Conservation (phyloP, 2,113 vertebrate species). For the Excalfactoria chinensis region DNA sequence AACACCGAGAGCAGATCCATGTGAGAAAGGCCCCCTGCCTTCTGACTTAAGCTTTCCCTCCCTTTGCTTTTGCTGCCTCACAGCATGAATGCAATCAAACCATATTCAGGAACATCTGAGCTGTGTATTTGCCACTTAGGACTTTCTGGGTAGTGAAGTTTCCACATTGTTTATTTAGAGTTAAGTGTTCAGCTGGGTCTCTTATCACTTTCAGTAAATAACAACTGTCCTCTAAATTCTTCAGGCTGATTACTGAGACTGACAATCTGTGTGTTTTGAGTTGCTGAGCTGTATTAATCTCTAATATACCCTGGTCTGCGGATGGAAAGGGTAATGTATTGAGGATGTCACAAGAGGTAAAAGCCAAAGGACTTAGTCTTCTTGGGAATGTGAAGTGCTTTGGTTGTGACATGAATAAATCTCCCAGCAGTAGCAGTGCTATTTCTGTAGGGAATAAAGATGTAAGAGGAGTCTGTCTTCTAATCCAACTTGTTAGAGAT, state of each 20-base stretch:
- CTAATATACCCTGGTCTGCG: not conserved
- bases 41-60: not conserved
- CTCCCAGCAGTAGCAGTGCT: not conserved
- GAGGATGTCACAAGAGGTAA: conserved; percentile 6
- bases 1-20: not conserved
- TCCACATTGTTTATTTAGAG: conserved; percentile 45
- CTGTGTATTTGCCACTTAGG: conserved; percentile 37
- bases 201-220: conserved; percentile 58
- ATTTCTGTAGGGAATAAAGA: not conserved
- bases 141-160: conserved; percentile 55
- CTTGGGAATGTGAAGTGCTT: not conserved
- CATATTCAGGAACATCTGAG: not conserved
- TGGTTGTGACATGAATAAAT: conserved; percentile 10
- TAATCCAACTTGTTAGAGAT: not conserved
- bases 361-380: conserved; percentile 25
- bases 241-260: conserved; percentile 49
- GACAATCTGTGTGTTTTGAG: conserved; percentile 49
- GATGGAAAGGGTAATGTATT: conserved; percentile 6
- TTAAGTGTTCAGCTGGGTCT: conserved; percentile 50
- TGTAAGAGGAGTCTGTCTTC: not conserved
- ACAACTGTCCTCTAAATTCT: conserved; percentile 56
- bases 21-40: conserved; percentile 7
- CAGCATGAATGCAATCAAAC: conserved; percentile 34
- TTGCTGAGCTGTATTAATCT: conserved; percentile 38
- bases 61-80: not conserved